Base-by-base conservation (phyloP, 2,113 vertebrate species). In the Turnix velox region DNA sequence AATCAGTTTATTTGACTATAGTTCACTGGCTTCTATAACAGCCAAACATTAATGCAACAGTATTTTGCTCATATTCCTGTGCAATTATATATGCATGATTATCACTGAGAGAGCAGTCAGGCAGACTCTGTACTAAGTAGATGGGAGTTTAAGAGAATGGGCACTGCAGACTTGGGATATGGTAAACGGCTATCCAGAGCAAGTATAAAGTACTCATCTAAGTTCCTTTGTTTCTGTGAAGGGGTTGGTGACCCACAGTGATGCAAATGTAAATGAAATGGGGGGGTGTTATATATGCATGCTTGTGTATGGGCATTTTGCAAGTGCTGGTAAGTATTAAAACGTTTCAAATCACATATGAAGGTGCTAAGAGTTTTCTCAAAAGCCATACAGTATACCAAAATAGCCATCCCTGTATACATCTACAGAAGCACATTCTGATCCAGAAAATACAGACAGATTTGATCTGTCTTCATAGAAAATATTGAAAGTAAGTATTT, bases 81-180 rank as follows among this genome's bases (percentile, higher is more conserved):
- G 33, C 43, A 6, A 5, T 27, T 68, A 30, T 11, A 62, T 33
- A 49, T 7, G 18, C 42, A 7, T 57, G 71, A n/a, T 61, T 72
- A 67, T 74, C 43, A 54, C 31, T 27, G 25, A 73, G 27, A 33
- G 5, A 48, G 12, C 59, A 54, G n/a, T 30, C 19, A 27, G 69
- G 23, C 69, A 67, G 33, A 27, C 28, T 61, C 33, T 8, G 31
- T 49, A 12, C 24, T 33, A 39, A 24, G 31, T 7, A 43, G 23
- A 45, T 10, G 18, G 31, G 9, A 57, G 52, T 23, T 61, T 18
- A 72, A 51, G n/a, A 84, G 30, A 85, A 55, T 1, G 2, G 54
- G 37, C 22, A 31, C 15, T 61, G 42, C 58, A 71, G 52, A 77
- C 33, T 16, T 1, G 0, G 23, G 48, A 67, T 0, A 0, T 7